Conservation (phyloP, 2,797 vertebrate species). For the Adelosebastes latens region DNA sequence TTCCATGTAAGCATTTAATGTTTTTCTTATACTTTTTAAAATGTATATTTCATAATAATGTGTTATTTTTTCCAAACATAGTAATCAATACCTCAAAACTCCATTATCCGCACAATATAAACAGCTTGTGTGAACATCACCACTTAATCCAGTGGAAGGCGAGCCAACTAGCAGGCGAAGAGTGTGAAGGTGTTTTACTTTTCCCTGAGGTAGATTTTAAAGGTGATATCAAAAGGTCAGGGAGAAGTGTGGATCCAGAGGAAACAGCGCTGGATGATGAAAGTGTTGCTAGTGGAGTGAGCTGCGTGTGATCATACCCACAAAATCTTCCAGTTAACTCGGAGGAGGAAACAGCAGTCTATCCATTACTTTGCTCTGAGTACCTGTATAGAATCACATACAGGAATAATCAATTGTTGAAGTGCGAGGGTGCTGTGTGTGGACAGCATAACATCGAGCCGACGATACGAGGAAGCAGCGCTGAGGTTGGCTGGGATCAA, state of each 20-base stretch:
- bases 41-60: no score
- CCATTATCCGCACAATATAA: background rate
- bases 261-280: conserved; percentile 43
- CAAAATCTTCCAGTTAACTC: conserved; percentile 24
- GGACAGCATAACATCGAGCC: conserved; percentile 45
- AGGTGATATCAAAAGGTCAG: conserved; percentile 51
- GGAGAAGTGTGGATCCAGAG: conserved; percentile 19
- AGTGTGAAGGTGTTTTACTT: conserved; percentile 6
- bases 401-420: conserved; percentile 53
- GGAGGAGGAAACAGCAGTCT: conserved; percentile 19
- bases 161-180: background rate
- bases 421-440: conserved; percentile 36
- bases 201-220: conserved; percentile 31
- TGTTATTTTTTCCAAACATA: no score
- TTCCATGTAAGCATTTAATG: no score
- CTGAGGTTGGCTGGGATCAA: conserved; percentile 16
- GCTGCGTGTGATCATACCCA: conserved; percentile 29
- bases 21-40: no score
- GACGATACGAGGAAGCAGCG: conserved; percentile 13
- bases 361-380: conserved; percentile 31
- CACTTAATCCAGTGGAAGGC: background rate
- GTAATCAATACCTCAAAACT: no score
- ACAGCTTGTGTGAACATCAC: background rate
- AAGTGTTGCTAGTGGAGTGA: conserved; percentile 34
- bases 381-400: conserved; percentile 37